Conservation (phyloP, 2,113 vertebrate genomes). For the Turnix velox region DNA sequence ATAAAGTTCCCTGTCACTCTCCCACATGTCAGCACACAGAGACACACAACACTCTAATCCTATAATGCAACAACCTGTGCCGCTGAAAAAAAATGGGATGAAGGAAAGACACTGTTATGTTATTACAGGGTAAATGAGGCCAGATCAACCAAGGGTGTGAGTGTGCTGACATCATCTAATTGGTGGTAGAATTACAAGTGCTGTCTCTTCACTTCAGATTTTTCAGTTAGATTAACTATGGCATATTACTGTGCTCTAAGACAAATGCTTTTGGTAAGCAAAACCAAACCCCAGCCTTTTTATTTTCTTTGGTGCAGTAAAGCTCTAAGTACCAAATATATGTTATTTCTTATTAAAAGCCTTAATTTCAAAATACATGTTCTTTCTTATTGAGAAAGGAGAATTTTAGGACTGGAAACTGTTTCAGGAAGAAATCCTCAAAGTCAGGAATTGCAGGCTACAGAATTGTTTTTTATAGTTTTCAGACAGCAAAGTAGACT, state of each 20-base stretch:
- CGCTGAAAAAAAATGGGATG: background rate
- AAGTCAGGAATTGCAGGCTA: background rate
- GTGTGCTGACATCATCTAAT: constrained; percentile 44
- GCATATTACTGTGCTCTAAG: background rate
- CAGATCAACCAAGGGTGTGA: background rate
- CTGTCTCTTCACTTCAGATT: constrained; percentile 39
- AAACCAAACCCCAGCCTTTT: background rate
- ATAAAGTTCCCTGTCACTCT: background rate
- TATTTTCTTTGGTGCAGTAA: background rate
- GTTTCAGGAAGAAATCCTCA: background rate
- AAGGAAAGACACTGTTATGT: background rate
- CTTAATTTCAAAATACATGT: rapidly evolving
- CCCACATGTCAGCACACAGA: background rate
- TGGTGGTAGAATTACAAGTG: background rate
- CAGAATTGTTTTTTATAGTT: background rate
- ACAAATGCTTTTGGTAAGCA: background rate
- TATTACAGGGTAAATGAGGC: background rate
- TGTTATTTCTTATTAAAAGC: background rate
- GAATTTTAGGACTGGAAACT: background rate
- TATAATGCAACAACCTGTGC: background rate
- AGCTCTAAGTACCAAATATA: background rate
- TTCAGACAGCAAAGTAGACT: background rate
- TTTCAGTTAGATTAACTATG: constrained; percentile 59
- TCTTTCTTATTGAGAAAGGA: background rate
- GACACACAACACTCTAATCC: too few relatives aligned